These are phyloP conservation scores for Muntiacus reevesi DNA, from an alignment of 2,113 vertebrate species.

Conservation along the genomic window DNA sequence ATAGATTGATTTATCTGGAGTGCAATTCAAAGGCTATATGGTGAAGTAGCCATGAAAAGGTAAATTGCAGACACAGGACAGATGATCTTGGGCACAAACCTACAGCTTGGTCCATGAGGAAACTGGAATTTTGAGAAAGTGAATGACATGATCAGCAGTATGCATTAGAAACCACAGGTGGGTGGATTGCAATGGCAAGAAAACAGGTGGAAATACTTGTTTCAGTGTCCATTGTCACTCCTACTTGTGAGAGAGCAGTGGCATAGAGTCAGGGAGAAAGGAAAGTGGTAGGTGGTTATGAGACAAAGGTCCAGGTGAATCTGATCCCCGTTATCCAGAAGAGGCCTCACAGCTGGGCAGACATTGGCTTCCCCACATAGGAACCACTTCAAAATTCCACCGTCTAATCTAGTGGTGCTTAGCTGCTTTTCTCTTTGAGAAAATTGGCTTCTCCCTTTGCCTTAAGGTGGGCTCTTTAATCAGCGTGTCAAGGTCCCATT, in stretches of 20 bases:
- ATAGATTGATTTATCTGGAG: background rate
- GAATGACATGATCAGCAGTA: background rate
- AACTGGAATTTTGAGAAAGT: background rate
- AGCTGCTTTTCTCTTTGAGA: background rate
- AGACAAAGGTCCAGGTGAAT: background rate
- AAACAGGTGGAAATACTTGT: background rate
- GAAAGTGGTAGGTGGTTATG: background rate
- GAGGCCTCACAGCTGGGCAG: background rate
- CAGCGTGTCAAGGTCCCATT: background rate
- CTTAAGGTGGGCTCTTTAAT: background rate
- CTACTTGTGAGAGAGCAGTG: background rate
- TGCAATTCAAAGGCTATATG: background rate
- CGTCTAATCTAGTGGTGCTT: accelerated
- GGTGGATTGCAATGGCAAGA: background rate
- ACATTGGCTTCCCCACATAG: background rate
- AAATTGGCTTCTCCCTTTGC: background rate
- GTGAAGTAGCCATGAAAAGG: background rate
- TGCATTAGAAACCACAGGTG: accelerated
- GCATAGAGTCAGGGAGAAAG: background rate
- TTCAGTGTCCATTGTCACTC: background rate
- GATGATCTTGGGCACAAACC: background rate
- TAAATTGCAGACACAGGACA: background rate
- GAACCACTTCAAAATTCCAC: background rate
- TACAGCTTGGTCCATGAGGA: background rate
- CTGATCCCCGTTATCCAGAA: accelerated